Conservation (phyloP, 30 jellyfish, hydroid and myxozoan genomes). For the Nemopilema nomurai region DNA sequence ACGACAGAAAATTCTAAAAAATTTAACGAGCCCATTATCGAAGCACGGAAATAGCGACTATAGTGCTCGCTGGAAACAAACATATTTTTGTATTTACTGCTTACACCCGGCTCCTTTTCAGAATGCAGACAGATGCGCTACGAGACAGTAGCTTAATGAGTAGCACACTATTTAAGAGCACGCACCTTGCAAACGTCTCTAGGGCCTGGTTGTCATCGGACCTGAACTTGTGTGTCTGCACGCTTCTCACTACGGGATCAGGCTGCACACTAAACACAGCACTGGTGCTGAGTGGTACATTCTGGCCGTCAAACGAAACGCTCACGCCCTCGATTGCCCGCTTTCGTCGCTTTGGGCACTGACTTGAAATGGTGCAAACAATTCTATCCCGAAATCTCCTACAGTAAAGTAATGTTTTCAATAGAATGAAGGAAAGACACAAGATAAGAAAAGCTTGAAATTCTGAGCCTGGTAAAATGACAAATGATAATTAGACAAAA, state of each 20-base stretch:
- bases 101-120: no score
- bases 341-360: constrained; percentile 43
- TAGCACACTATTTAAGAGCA: background rate
- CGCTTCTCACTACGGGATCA: constrained; percentile 66
- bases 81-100: no score
- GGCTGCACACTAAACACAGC: constrained; percentile 52
- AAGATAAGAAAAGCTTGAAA: background rate
- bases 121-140: no score
- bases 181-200: constrained; percentile 51
- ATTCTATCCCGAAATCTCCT: constrained; percentile 19
- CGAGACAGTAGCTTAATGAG: no score
- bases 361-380: constrained; percentile 20
- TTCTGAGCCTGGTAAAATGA: background rate
- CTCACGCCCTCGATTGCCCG: constrained; percentile 51
- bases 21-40: no score
- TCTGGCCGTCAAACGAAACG: constrained; percentile 63
- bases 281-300: constrained; percentile 23
- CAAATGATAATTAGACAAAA: no score
- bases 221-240: constrained; percentile 59
- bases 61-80: no score
- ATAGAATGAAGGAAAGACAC: background rate
- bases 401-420: background rate
- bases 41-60: no score
- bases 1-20: no score
- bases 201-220: constrained; percentile 36